Conservation (phyloP, 2,113 vertebrate species). For the Grantiella picta region DNA sequence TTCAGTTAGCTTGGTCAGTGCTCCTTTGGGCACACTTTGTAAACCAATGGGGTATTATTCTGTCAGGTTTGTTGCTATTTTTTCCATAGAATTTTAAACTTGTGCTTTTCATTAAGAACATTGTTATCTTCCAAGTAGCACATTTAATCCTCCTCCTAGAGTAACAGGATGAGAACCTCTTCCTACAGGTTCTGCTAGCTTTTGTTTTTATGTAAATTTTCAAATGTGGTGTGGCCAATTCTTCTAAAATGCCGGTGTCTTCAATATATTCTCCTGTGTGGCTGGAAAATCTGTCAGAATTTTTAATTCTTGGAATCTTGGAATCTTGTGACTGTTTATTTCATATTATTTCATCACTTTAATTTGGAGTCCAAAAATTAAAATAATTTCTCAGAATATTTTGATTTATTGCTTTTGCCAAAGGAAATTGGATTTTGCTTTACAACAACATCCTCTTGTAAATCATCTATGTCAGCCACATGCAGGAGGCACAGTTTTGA, state of each 20-base stretch:
- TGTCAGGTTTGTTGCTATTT: neutral
- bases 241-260: neutral
- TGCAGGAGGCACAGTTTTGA: neutral
- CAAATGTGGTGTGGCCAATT: neutral
- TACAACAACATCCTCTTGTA: neutral
- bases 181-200: neutral
- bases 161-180: neutral
- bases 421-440: neutral
- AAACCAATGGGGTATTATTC: neutral
- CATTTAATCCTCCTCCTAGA: neutral
- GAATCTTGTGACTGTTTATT: neutral
- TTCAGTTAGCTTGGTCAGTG: conserved; percentile 11
- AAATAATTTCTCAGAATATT: neutral
- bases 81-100: neutral
- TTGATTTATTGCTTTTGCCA: neutral
- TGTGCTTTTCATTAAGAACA: conserved; percentile 36
- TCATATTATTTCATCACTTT: neutral
- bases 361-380: neutral
- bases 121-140: neutral
- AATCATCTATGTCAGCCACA: neutral
- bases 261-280: neutral
- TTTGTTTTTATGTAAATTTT: neutral
- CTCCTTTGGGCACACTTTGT: neutral
- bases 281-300: neutral
- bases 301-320: neutral